Evolutionary conservation across 53 echinoderm and acorn worm species (phyloP).

Genomic region (Crossaster papposus): DNA sequence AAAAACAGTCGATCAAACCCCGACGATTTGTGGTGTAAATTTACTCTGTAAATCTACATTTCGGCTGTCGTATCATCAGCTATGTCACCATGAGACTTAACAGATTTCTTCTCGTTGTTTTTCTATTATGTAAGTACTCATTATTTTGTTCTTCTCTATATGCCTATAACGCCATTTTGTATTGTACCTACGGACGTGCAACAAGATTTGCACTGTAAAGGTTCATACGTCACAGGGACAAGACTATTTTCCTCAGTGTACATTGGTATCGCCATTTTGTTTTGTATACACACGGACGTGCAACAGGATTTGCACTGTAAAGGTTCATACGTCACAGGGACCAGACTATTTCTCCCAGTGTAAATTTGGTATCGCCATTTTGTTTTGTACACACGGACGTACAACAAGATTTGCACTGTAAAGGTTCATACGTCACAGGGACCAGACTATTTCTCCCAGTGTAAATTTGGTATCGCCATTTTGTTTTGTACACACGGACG

Average conservation of each 20-base stretch:
- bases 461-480: too few species aligned
- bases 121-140: constrained; percentile 34
- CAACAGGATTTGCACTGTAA: too few species aligned
- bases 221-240: background rate
- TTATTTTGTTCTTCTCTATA: background rate
- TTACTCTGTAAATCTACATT: background rate
- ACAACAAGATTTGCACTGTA: too few species aligned
- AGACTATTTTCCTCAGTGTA: background rate
- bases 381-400: too few species aligned
- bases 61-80: background rate
- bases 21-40: background rate
- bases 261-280: background rate
- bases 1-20: background rate
- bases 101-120: background rate
- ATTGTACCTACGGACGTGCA: background rate
- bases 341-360: too few species aligned
- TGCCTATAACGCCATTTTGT: background rate
- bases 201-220: background rate
- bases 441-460: too few species aligned
- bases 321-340: too few species aligned
- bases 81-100: constrained; percentile 31
- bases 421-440: background rate
- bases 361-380: too few species aligned
- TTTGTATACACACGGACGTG: too few species aligned
- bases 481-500: too few species aligned